phyloP scores from a whole-genome alignment of 2,888 invertebrate genomes.

The Nysson spinosus region DNA sequence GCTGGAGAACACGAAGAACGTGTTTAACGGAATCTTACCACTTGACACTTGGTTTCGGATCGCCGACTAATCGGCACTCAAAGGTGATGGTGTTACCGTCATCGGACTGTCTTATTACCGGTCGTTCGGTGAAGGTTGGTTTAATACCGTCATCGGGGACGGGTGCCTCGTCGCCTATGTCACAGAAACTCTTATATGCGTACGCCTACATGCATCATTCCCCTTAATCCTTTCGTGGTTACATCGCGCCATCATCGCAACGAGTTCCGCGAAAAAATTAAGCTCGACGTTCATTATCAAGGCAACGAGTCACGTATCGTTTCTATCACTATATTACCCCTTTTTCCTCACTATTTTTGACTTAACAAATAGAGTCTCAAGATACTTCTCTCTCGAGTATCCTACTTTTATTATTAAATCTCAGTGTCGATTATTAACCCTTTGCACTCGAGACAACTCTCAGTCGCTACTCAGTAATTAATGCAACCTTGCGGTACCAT shows the following conservation, averaged over 20 bases:
- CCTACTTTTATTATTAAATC: too few relatives aligned
- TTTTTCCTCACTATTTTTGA: too few relatives aligned
- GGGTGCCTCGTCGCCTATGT: constrained; percentile 95
- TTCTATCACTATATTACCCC: too few relatives aligned
- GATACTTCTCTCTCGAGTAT: too few relatives aligned
- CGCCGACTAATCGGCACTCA: constrained; percentile 98
- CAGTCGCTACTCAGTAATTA: too few relatives aligned
- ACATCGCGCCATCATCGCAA: not conserved
- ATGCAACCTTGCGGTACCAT: too few relatives aligned
- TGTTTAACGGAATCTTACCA: constrained; percentile 84
- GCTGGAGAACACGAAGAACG: constrained; percentile 22
- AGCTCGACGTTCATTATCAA: constrained; percentile 8
- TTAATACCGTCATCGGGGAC: constrained; percentile 95
- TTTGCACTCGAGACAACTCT: too few relatives aligned
- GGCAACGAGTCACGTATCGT: not conserved
- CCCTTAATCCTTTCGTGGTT: constrained; percentile 36
- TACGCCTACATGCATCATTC: too few relatives aligned
- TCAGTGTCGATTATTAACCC: too few relatives aligned
- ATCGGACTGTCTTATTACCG: constrained; percentile 97
- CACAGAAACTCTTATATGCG: too few relatives aligned
- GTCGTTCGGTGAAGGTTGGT: constrained; percentile 98
- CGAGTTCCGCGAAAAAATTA: too few relatives aligned
- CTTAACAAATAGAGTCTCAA: too few relatives aligned
- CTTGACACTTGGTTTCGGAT: constrained; percentile 94
- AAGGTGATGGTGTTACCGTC: constrained; percentile 97